Evolutionary conservation across 2,797 vertebrate species (phyloP).

Genomic region (Rhinichthys osculus): DNA sequence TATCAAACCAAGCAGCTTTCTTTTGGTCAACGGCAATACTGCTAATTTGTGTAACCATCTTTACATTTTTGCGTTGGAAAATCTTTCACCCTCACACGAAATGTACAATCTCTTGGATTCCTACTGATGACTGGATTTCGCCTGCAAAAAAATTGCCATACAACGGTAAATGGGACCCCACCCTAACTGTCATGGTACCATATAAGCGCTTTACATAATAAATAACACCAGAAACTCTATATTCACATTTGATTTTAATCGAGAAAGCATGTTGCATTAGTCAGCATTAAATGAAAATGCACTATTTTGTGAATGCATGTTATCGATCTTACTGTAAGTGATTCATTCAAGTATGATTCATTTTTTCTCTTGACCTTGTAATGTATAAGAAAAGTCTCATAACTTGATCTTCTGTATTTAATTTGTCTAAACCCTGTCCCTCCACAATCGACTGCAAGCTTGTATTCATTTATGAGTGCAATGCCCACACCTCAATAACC

Average conservation of each 20-base stretch:
- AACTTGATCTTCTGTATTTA: neutral
- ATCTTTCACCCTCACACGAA: neutral
- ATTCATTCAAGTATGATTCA: neutral
- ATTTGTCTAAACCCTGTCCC: neutral
- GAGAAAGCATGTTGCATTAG: neutral
- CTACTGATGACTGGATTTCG: too few relatives aligned
- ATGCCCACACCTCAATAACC: neutral
- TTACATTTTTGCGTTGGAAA: neutral
- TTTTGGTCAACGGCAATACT: neutral
- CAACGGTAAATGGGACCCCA: neutral
- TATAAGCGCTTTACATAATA: too few relatives aligned
- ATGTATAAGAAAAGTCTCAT: neutral
- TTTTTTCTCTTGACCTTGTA: neutral
- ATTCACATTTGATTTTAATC: neutral
- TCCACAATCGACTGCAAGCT: neutral
- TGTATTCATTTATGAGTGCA: neutral
- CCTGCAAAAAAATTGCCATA: neutral
- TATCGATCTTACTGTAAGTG: neutral
- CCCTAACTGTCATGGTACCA: too few relatives aligned
- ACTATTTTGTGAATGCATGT: conserved; percentile 2
- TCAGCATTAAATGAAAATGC: neutral
- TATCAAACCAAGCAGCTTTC: neutral
- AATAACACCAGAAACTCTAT: too few relatives aligned
- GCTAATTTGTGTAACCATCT: neutral
- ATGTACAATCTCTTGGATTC: too few relatives aligned